A percentile compares a stretch with the other conserved stretches of the same genome.
Conservation (phyloP, 2,797 vertebrate genomes). For the Coilia nasus region DNA sequence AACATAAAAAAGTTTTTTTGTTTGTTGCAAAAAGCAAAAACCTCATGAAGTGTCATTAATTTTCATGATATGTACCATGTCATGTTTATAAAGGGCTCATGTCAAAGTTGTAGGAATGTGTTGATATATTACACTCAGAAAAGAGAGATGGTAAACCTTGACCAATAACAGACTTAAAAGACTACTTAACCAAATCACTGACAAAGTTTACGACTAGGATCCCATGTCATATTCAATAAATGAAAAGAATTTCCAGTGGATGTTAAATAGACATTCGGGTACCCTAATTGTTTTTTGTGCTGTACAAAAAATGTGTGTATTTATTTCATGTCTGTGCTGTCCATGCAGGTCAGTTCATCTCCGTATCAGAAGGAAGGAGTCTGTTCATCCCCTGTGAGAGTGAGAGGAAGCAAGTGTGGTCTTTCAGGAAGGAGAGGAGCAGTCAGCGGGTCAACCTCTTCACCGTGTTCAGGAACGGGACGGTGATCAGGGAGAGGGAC, state of each 20-base stretch:
- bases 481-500: conserved; percentile 45
- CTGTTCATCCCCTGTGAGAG: conserved; percentile 64
- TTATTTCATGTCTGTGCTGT: not conserved
- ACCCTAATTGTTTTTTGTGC: not conserved
- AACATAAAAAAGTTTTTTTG: no score
- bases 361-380: conserved; percentile 55
- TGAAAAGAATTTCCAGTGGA: not conserved
- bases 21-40: no score
- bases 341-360: conserved; percentile 48
- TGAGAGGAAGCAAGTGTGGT: conserved; percentile 58
- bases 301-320: not conserved
- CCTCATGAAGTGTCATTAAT: no score
- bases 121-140: no score
- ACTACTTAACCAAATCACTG: no score
- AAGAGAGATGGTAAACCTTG: not conserved
- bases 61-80: no score
- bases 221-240: not conserved
- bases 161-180: not conserved
- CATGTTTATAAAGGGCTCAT: no score
- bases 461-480: conserved; percentile 62
- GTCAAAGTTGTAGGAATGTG: no score
- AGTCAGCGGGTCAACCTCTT: conserved; percentile 50
- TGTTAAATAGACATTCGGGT: not conserved
- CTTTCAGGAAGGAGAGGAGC: conserved; percentile 15
- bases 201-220: not conserved